These are phyloP conservation scores for Cheilosia soror DNA, from an alignment of 2,888 invertebrate genomes.

Conservation along the genomic window DNA sequence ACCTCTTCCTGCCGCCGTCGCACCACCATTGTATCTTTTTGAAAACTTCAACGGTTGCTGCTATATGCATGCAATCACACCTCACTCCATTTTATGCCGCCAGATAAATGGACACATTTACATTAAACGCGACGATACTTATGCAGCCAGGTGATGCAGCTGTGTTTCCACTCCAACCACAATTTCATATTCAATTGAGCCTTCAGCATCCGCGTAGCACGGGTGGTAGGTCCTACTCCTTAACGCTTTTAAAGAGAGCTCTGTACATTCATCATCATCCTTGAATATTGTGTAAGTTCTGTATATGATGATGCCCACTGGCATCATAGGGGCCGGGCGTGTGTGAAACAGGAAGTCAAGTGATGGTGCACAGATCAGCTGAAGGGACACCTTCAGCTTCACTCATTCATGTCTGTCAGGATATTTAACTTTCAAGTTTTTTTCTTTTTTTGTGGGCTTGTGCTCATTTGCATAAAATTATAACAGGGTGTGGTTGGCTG, in stretches of 20 bases:
- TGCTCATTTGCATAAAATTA: slow-evolving; percentile 60
- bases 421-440: slow-evolving; percentile 66
- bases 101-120: slow-evolving; percentile 60
- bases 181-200: slow-evolving; percentile 58
- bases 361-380: slow-evolving; percentile 3
- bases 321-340: slow-evolving; percentile 13
- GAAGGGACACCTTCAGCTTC: slow-evolving; percentile 38
- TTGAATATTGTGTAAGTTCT: slow-evolving; percentile 12
- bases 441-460: slow-evolving; percentile 20
- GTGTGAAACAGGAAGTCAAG: slow-evolving; percentile 50
- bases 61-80: slow-evolving; percentile 25
- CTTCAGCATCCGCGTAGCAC: slow-evolving; percentile 15
- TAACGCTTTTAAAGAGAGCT: slow-evolving; percentile 23
- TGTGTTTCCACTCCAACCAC: slow-evolving; percentile 14
- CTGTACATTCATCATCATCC: slow-evolving; percentile 7
- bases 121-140: slow-evolving; percentile 37
- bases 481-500: not conserved
- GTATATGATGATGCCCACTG: slow-evolving; percentile 49
- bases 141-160: not conserved
- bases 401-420: slow-evolving; percentile 12
- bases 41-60: slow-evolving; percentile 11
- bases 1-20: not conserved
- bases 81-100: slow-evolving; percentile 17
- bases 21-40: not conserved
- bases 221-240: not conserved